Conservation (phyloP, 2,888 invertebrate species). For the Smittia aterrima region DNA sequence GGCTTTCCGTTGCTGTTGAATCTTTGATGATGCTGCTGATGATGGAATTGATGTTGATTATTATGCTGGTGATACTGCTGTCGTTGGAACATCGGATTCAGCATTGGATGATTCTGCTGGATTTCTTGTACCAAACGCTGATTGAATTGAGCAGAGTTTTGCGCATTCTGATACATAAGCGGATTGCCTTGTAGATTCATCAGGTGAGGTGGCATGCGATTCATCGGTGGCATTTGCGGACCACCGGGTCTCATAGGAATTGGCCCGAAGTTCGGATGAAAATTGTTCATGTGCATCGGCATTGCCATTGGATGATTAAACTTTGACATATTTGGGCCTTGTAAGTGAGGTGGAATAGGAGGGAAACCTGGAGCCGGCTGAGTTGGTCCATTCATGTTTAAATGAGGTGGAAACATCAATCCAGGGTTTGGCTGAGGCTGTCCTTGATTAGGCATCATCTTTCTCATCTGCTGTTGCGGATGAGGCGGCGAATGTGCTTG, state of each 20-base stretch:
- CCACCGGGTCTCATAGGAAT: conserved; percentile 50
- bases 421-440: neutral
- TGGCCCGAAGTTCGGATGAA: conserved; percentile 53
- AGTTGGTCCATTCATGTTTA: conserved; percentile 43
- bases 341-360: conserved; percentile 48
- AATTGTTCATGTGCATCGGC: conserved; percentile 46
- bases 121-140: conserved; percentile 54
- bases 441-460: conserved; percentile 44
- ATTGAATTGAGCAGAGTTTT: conserved; percentile 47
- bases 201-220: conserved; percentile 46
- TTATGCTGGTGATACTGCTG: conserved; percentile 47
- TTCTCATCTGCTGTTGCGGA: conserved; percentile 44
- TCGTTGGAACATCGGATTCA: conserved; percentile 46
- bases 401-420: conserved; percentile 42
- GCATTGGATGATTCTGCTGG: conserved; percentile 54
- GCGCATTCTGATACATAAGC: conserved; percentile 41
- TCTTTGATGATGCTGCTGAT: conserved; percentile 45
- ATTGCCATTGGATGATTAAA: conserved; percentile 35
- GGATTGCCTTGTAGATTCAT: conserved; percentile 45
- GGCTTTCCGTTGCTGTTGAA: conserved; percentile 49
- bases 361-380: conserved; percentile 43
- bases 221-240: conserved; percentile 51
- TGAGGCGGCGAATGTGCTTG: conserved; percentile 41
- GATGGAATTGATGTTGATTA: conserved; percentile 43
- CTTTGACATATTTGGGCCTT: conserved; percentile 44